Evolutionary conservation across 2,113 vertebrate genomes (phyloP).

Genomic region (Xiphorhynchus elegans): DNA sequence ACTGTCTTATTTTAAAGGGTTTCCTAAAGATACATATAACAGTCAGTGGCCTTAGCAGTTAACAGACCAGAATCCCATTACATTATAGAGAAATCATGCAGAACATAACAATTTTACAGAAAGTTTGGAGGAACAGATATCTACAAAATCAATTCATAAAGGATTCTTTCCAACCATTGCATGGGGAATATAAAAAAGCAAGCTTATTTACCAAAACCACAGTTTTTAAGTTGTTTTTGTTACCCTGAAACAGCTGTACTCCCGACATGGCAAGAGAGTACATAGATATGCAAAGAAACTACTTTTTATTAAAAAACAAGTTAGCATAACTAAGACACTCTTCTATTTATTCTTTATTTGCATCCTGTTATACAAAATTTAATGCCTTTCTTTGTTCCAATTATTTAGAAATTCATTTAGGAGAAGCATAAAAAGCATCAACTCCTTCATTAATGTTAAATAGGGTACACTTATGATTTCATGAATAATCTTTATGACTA

Average conservation of each 20-base stretch:
- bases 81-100: not conserved
- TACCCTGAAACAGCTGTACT: not conserved
- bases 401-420: not conserved
- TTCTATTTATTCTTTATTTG: not conserved
- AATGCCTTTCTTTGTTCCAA: not conserved
- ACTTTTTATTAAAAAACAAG: not conserved
- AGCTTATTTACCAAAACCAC: not conserved
- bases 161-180: constrained; percentile 1
- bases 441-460: not conserved
- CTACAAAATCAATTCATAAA: constrained; percentile 17
- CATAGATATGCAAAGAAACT: not conserved
- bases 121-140: not conserved
- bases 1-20: not conserved
- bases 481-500: not conserved
- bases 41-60: not conserved
- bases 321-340: not conserved
- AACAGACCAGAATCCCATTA: not conserved
- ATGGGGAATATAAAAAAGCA: not conserved
- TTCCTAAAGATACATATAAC: not conserved
- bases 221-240: not conserved
- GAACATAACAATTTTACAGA: not conserved
- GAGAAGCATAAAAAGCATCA: not conserved
- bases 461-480: not conserved
- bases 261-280: not conserved
- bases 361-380: not conserved